A percentile compares a stretch with the other conserved stretches of the same genome.
phyloP scores from a whole-genome alignment of 2,797 vertebrate genomes.

The Myotis pilosus region DNA sequence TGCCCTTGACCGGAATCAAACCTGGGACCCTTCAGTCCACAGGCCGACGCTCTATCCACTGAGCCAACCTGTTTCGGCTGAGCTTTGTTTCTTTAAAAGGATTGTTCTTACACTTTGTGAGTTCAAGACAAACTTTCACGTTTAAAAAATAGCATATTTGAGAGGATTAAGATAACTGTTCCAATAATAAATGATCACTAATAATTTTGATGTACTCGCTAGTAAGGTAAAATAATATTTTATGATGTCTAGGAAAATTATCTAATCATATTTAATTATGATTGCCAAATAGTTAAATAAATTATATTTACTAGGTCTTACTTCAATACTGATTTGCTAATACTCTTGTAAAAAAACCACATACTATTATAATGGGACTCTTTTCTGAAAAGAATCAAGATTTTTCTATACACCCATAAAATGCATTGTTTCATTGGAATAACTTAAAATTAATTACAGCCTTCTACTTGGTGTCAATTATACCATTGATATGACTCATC shows the following conservation, averaged over 20 bases:
- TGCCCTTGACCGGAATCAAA: too few species aligned
- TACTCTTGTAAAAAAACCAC: not conserved
- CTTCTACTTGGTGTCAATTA: not conserved
- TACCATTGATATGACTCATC: too few species aligned
- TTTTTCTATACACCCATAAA: not conserved
- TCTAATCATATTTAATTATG: not conserved
- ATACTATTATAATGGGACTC: not conserved
- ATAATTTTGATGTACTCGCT: not conserved
- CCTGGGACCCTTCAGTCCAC: too few species aligned
- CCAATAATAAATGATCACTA: not conserved
- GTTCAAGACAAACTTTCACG: not conserved
- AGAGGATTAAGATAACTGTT: not conserved
- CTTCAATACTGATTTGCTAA: not conserved
- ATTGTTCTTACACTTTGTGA: not conserved
- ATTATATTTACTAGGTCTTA: not conserved
- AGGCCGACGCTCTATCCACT: too few species aligned
- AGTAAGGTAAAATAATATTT: not conserved
- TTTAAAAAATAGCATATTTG: not conserved
- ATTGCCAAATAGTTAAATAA: not conserved
- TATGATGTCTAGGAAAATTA: not conserved
- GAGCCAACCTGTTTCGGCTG: too few species aligned
- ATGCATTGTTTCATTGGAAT: not conserved
- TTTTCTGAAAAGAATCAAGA: not conserved
- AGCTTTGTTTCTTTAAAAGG: not conserved
- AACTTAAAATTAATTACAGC: not conserved